Conservation (phyloP, 2,113 vertebrate species). For the Hippocampus mohnikei region DNA sequence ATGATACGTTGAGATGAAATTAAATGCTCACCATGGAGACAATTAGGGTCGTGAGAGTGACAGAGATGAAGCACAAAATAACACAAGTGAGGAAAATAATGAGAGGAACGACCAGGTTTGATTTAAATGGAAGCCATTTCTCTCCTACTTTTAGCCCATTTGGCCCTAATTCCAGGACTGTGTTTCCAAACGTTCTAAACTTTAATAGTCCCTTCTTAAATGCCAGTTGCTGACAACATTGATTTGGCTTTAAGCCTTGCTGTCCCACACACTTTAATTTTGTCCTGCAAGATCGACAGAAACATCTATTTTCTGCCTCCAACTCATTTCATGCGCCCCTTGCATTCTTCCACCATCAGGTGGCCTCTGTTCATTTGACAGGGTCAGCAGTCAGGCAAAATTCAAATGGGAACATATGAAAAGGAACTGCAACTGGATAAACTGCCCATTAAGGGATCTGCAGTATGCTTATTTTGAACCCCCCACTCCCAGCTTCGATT, state of each 20-base stretch:
- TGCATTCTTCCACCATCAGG: slow-evolving; percentile 46
- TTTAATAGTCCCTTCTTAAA: slow-evolving; percentile 72
- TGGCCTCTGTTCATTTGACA: slow-evolving; percentile 50
- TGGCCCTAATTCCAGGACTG: slow-evolving; percentile 68
- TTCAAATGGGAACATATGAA: slow-evolving; percentile 38
- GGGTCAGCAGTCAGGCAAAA: slow-evolving; percentile 46
- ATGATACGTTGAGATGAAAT: background rate
- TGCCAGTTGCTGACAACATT: slow-evolving; percentile 72
- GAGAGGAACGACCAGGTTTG: slow-evolving; percentile 65
- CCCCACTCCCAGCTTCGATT: background rate
- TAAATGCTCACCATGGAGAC: background rate
- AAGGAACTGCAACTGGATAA: slow-evolving; percentile 48
- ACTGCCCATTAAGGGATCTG: slow-evolving; percentile 15
- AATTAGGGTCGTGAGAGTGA: background rate
- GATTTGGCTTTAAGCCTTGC: slow-evolving; percentile 69
- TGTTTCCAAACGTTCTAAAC: slow-evolving; percentile 69
- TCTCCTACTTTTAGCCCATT: slow-evolving; percentile 62
- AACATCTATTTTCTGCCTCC: slow-evolving; percentile 69
- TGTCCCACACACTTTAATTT: slow-evolving; percentile 66
- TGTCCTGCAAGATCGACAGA: slow-evolving; percentile 69
- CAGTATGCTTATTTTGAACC: slow-evolving; percentile 15
- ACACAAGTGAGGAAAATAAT: slow-evolving; percentile 32
- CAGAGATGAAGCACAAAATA: background rate
- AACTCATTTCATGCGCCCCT: slow-evolving; percentile 43
- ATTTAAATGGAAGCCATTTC: slow-evolving; percentile 70